phyloP scores from a whole-genome alignment of 2,113 vertebrate genomes.

The Upupa epops region DNA sequence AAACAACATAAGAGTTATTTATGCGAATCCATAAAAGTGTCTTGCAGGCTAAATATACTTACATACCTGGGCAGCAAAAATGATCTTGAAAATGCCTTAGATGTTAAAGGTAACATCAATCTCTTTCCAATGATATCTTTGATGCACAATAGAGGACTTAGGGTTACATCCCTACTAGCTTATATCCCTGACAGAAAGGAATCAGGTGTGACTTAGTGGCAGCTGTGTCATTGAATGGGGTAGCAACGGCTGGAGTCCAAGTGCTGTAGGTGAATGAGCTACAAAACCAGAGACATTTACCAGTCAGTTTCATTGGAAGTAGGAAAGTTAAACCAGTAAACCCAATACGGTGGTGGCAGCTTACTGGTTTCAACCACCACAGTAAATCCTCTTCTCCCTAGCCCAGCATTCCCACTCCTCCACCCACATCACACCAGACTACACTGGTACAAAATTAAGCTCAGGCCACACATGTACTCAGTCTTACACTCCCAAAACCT shows the following conservation, averaged over 20 bases:
- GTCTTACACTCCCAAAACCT: neutral
- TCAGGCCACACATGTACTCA: rapidly evolving
- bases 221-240: slow-evolving; percentile 88
- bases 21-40: slow-evolving; percentile 79
- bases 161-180: slow-evolving; percentile 71
- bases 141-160: slow-evolving; percentile 70
- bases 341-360: neutral
- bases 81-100: slow-evolving; percentile 69
- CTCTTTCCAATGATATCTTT: slow-evolving; percentile 69
- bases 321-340: neutral
- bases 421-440: neutral
- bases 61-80: slow-evolving; percentile 73
- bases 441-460: neutral
- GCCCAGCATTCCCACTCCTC: neutral
- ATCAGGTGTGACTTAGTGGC: slow-evolving; percentile 89
- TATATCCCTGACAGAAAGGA: slow-evolving; percentile 75
- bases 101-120: slow-evolving; percentile 78
- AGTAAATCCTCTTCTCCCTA: neutral
- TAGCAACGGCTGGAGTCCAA: slow-evolving; percentile 90
- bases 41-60: slow-evolving; percentile 79
- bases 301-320: slow-evolving; percentile 43
- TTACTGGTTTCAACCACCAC: neutral
- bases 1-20: slow-evolving; percentile 76
- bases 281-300: slow-evolving; percentile 72
- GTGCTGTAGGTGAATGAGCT: slow-evolving; percentile 89